Evolutionary conservation across 1,140 invertebrate species (phyloP), one percentile per base, ranked within the genome.

Genomic region (Drosophila lowei): DNA sequence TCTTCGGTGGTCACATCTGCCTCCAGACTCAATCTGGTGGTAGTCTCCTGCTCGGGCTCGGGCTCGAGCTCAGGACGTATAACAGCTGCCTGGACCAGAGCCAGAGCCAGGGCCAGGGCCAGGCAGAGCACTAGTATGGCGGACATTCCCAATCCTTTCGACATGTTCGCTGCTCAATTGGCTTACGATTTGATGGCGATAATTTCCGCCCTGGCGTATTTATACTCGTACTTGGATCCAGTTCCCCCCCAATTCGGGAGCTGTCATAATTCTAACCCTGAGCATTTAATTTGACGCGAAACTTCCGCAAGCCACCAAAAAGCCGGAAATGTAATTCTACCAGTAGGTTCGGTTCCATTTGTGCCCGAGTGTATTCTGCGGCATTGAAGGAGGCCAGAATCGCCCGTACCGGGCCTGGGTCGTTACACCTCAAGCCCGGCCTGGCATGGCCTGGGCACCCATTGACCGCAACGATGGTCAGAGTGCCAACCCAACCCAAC

Each of bases 401-500:
- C 9, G 11, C 11, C 34, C 30, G 8, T 9, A 54, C 9, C 34
- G 3, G 65, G 66, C 81, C 72, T 77, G 68, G 83, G 76, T 81
- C 81, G 74, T 77, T 85, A 85, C 81, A 85, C 81, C 80, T 85
- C 74, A 71, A 79, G 47, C 70, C 61, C 72, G 67, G 44, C 30
- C 65, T 5, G 23, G 56, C 28, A 0, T 28, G 30, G 30, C 30
- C 30, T 30, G 66, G 58, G 47, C 66, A 41, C 80, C 77, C 77
- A 64, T 81, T 88, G 81, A 85, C 83, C 81, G 81, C 77, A 86
- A 88, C 72, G 81, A 85, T 85, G 81, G 81, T 73, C 81, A 78
- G 58, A 59, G 79, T 66, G 75, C 66, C 79, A 83, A 60, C 55
- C 74, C 79, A 60, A 84, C 75, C 63, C 79, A 83, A 63, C 58